Conservation (phyloP, 2,888 invertebrate species). For the Drosophila neutralis region DNA sequence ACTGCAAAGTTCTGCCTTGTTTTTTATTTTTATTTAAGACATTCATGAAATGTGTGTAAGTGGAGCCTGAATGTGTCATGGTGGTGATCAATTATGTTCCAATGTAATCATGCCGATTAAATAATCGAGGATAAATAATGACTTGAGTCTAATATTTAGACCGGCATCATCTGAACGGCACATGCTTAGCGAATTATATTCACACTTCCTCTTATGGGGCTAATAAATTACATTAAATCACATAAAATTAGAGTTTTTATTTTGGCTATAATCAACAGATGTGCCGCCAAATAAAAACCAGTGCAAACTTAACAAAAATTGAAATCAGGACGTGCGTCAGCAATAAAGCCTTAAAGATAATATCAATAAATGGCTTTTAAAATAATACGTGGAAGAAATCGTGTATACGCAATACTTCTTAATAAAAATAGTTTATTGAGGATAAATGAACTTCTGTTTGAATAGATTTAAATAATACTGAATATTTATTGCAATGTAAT, state of each 20-base stretch:
- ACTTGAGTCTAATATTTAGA: too few relatives aligned
- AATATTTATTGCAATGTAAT: neutral
- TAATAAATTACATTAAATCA: slow-evolving; percentile 22
- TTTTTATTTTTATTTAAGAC: neutral
- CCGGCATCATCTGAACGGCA: neutral
- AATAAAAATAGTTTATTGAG: neutral
- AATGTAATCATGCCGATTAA: neutral
- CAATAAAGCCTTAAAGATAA: slow-evolving; percentile 4
- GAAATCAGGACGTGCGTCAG: neutral
- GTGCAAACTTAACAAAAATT: slow-evolving; percentile 7
- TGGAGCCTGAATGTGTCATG: neutral
- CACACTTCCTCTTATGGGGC: neutral
- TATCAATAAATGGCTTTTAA: neutral
- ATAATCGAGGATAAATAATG: neutral
- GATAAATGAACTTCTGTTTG: neutral
- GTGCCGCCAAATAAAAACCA: slow-evolving; percentile 3
- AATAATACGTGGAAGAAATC: neutral
- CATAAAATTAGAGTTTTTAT: neutral
- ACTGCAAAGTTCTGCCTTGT: neutral
- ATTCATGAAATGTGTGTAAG: neutral
- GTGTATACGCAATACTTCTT: neutral
- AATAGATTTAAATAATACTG: neutral
- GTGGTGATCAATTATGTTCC: neutral
- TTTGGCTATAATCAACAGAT: neutral
- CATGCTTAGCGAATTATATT: slow-evolving; percentile 30